Evolutionary conservation across 2,888 invertebrate genomes (phyloP).

Genomic region (Conchocele bisecta): DNA sequence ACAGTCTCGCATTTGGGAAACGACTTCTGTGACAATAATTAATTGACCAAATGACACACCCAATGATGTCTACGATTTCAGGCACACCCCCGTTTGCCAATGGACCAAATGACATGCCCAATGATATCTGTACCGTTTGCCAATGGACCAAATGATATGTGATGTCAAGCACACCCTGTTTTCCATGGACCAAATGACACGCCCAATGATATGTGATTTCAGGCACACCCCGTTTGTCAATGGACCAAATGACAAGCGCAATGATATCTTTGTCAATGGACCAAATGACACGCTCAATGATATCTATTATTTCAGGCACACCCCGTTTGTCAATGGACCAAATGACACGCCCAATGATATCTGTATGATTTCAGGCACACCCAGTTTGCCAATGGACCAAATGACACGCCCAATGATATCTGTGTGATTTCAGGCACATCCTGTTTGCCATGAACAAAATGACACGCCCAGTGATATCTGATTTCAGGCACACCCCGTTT

Average conservation of each 20-base stretch:
- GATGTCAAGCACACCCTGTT: conserved; percentile 88
- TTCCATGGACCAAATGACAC: too few species aligned
- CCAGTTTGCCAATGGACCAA: conserved; percentile 88
- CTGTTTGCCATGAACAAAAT: too few species aligned
- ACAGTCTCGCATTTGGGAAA: too few species aligned
- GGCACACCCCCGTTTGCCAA: conserved; percentile 89
- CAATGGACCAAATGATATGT: too few species aligned
- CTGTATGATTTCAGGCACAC: conserved; percentile 85
- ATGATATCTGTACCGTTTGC: conserved; percentile 95
- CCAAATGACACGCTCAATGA: conserved; percentile 91
- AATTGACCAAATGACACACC: too few species aligned
- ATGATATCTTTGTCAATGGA: conserved; percentile 91
- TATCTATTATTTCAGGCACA: conserved; percentile 96
- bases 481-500: conserved; percentile 87
- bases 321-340: too few species aligned
- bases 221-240: conserved; percentile 89
- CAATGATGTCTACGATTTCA: too few species aligned
- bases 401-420: conserved; percentile 93
- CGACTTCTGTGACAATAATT: too few species aligned
- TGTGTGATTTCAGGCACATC: conserved; percentile 96
- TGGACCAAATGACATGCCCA: conserved; percentile 89
- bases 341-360: neutral
- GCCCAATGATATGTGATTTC: too few species aligned
- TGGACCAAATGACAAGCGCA: conserved; percentile 89
- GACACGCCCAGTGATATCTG: neutral